These are phyloP conservation scores for Sphaerophoria rueppellii DNA, from an alignment of 2,888 invertebrate species.

Conservation along the genomic window DNA sequence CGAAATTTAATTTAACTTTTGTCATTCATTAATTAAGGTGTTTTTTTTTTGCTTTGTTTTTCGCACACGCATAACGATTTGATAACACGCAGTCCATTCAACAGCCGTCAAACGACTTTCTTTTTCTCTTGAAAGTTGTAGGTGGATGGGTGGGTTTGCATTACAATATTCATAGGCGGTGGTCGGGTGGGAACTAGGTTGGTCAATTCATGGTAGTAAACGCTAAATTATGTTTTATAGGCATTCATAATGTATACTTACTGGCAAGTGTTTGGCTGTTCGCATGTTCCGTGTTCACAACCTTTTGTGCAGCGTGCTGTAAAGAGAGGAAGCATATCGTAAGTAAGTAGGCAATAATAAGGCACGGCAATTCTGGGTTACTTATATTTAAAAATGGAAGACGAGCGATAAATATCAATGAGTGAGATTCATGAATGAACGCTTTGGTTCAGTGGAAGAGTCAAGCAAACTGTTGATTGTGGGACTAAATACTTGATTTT, in stretches of 20 bases:
- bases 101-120: constrained; percentile 58
- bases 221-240: constrained; percentile 54
- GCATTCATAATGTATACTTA: constrained; percentile 85
- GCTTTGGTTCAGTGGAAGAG: constrained; percentile 18
- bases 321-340: constrained; percentile 84
- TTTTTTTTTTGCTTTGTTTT: not conserved
- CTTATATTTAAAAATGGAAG: constrained; percentile 14
- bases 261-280: constrained; percentile 97
- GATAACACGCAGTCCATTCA: constrained; percentile 52
- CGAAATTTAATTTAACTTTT: constrained; percentile 57
- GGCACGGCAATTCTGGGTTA: not conserved
- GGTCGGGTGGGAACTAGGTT: constrained; percentile 63
- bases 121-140: constrained; percentile 36
- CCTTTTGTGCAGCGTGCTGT: constrained; percentile 96
- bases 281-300: constrained; percentile 97
- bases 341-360: constrained; percentile 32
- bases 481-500: too few relatives aligned
- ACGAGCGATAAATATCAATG: constrained; percentile 53
- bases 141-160: constrained; percentile 43
- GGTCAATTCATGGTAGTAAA: constrained; percentile 67
- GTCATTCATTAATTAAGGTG: not conserved
- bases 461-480: constrained; percentile 18
- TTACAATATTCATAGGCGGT: constrained; percentile 22
- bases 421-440: constrained; percentile 31
- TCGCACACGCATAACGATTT: constrained; percentile 61